These are phyloP conservation scores for Alligator sinensis DNA, from an alignment of 2,113 vertebrate genomes.

Conservation along the genomic window DNA sequence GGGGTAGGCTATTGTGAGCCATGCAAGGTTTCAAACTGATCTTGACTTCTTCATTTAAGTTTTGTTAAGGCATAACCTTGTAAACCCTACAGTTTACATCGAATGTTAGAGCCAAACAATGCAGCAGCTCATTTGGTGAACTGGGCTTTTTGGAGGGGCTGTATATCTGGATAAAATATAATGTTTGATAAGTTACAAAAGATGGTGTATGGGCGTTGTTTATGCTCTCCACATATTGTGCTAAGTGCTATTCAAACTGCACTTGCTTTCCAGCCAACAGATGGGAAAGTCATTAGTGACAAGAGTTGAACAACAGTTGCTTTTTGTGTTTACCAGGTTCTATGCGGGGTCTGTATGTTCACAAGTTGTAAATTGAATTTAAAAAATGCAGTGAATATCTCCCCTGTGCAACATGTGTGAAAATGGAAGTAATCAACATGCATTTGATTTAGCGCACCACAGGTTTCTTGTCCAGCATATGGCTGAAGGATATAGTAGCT, in stretches of 20 bases:
- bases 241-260: slow-evolving; percentile 35
- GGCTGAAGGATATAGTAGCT: background rate
- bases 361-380: background rate
- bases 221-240: background rate
- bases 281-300: slow-evolving; percentile 63
- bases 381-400: background rate
- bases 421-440: background rate
- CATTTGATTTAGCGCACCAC: background rate
- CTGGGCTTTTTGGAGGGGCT: background rate
- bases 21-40: background rate
- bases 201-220: slow-evolving; percentile 37
- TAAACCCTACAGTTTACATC: background rate
- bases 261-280: slow-evolving; percentile 61
- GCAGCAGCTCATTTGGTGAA: background rate
- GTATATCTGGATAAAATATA: background rate
- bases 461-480: background rate
- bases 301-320: slow-evolving; percentile 38
- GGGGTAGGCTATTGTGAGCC: background rate
- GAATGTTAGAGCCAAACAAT: background rate
- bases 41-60: background rate
- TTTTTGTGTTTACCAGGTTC: slow-evolving; percentile 59
- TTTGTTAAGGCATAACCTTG: background rate
- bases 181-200: slow-evolving; percentile 43
- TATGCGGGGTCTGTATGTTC: background rate
- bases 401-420: background rate